These are phyloP conservation scores for Carettochelys insculpta DNA, from an alignment of 2,113 vertebrate species.

Conservation along the genomic window DNA sequence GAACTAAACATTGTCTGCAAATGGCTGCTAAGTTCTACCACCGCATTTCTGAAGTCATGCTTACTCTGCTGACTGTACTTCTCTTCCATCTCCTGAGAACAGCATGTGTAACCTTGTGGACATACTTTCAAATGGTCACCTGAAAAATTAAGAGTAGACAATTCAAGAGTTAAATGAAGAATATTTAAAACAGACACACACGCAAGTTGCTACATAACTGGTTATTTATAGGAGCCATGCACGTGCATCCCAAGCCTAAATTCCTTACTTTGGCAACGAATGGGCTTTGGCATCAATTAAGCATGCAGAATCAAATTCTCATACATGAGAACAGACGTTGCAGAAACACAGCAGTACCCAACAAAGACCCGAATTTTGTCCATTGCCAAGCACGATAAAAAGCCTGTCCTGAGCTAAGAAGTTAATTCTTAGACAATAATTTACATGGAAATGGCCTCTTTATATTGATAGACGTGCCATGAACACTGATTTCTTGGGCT, in stretches of 20 bases:
- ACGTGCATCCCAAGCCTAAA: neutral
- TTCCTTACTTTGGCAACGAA: neutral
- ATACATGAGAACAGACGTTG: neutral
- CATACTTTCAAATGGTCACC: slow-evolving; percentile 95
- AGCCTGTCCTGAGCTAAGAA: neutral
- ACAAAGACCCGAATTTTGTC: neutral
- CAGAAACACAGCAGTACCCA: neutral
- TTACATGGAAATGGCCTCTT: neutral
- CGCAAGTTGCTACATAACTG: neutral
- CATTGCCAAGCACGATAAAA: neutral
- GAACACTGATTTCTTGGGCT: neutral
- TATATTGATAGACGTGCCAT: too few relatives aligned
- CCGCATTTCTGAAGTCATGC: slow-evolving; percentile 88
- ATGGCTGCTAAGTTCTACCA: slow-evolving; percentile 86
- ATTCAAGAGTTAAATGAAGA: neutral
- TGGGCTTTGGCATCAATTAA: accelerated
- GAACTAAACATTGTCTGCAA: slow-evolving; percentile 90
- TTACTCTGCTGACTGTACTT: slow-evolving; percentile 93
- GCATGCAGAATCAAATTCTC: accelerated
- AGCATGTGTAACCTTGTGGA: slow-evolving; percentile 92
- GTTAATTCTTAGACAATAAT: neutral
- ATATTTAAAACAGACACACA: neutral
- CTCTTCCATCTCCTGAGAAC: slow-evolving; percentile 98
- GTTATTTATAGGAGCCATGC: accelerated
- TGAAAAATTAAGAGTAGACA: slow-evolving; percentile 70